Evolutionary conservation across 2,797 vertebrate species (phyloP), one percentile per base, ranked within the genome.

Genomic region (Eulemur mongoz): DNA sequence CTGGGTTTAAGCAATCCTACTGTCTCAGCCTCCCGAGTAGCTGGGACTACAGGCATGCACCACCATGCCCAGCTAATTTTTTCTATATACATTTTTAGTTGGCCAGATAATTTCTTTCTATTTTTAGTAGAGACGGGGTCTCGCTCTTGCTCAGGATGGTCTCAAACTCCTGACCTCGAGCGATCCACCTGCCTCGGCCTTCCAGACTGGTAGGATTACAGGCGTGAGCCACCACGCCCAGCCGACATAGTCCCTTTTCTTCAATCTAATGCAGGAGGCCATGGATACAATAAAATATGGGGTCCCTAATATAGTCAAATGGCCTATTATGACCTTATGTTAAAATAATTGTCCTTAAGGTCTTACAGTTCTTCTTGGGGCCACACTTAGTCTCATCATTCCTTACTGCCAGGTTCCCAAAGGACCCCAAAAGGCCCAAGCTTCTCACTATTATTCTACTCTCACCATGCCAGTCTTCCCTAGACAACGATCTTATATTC

Each of bases 321-420:
- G 50, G 35, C 27, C 20, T 93, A 80, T 0, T 78, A n/a, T 52
- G 65, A 90, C 4, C 67, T 89, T 87, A 84, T 22, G 20, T 78
- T 95, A 92, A 95, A 81, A 80, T 80, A 79, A 72, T 63, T 97
- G 59, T 95, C 35, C 50, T 59, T 73, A 91, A 82, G 2, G 14
- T 82, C 86, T 48, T 95, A 79, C 2, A 32, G n/a, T 54, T 89
- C 30, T 73, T 82, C 40, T 43, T 48, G 15, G 70, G 40, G 54
- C 20, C 78, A 95, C 20, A 88, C 23, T 95, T 76, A 67, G 18
- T 85, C 50, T 89, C 32, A 95, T 30, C 27, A n/a, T 89, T 95
- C 59, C 72, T 79, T 79, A 95, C 7, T 95, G 15, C 30, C 54
- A 89, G 79, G 90, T 38, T 89, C 27, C 18, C 78, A 85, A 76